A percentile compares a stretch with the other conserved stretches of the same genome.
These are phyloP conservation scores for Dipodomys merriami DNA, from an alignment of 2,113 vertebrate genomes.

Conservation along the genomic window DNA sequence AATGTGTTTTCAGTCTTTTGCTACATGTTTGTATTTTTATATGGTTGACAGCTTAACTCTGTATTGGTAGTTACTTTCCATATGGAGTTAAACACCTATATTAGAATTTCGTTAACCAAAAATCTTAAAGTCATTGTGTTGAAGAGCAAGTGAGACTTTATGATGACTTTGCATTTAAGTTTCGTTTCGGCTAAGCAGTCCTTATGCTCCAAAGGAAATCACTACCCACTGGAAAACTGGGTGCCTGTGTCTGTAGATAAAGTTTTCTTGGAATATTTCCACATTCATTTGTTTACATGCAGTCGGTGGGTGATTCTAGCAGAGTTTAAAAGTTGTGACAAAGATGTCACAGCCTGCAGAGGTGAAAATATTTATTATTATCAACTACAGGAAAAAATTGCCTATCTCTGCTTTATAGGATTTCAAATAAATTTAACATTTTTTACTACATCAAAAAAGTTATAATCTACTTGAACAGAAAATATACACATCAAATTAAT, in stretches of 20 bases:
- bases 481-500: not conserved
- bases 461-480: not conserved
- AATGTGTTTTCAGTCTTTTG: not conserved
- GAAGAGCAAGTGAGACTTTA: not conserved
- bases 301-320: not conserved
- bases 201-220: no score
- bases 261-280: not conserved
- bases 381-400: not conserved
- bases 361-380: not conserved
- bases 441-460: not conserved
- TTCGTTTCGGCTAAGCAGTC: not conserved
- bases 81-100: not conserved
- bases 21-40: not conserved
- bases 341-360: not conserved
- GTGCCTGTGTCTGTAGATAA: not conserved
- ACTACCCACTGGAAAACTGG: not conserved
- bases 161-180: not conserved
- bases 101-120: not conserved
- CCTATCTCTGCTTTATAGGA: not conserved
- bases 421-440: not conserved
- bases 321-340: not conserved
- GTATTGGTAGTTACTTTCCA: not conserved
- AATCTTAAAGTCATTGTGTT: not conserved
- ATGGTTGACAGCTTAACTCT: not conserved
- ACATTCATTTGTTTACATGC: not conserved